phyloP scores from a whole-genome alignment of 2,888 invertebrate species.

The Scelioninae gen. 2 region DNA sequence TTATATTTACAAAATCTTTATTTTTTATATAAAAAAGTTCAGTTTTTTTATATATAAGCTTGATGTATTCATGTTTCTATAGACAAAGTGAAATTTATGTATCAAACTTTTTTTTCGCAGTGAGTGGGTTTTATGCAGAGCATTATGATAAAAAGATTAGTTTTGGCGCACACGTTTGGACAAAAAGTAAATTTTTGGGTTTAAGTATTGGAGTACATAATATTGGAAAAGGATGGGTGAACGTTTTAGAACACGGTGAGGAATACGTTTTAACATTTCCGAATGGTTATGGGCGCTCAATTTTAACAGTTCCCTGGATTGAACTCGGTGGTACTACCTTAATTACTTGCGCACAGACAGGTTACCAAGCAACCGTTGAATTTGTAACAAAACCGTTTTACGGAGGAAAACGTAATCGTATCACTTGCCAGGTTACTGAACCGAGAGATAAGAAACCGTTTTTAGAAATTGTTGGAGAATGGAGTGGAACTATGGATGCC shows the following conservation, averaged over 20 bases:
- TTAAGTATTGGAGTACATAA: slow-evolving; percentile 98
- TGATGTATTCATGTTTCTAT: too few species aligned
- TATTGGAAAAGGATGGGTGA: slow-evolving; percentile 95
- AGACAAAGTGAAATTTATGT: too few species aligned
- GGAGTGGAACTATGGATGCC: slow-evolving; percentile 97
- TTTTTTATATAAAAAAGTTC: too few species aligned
- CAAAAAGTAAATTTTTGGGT: slow-evolving; percentile 99
- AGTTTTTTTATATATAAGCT: too few species aligned
- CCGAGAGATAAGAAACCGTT: slow-evolving; percentile 93
- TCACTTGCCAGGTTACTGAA: slow-evolving; percentile 88
- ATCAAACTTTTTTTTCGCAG: background rate
- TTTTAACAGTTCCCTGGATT: slow-evolving; percentile 98
- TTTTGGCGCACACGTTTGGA: slow-evolving; percentile 96
- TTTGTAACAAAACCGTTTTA: slow-evolving; percentile 99
- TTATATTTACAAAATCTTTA: too few species aligned
- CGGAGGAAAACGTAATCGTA: slow-evolving; percentile 94
- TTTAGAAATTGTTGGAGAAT: slow-evolving; percentile 93
- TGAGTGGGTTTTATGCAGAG: slow-evolving; percentile 1
- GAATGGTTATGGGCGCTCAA: slow-evolving; percentile 94
- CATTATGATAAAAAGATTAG: slow-evolving; percentile 81
- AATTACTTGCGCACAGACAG: slow-evolving; percentile 94
- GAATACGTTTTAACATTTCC: slow-evolving; percentile 98
- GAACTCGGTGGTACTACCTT: slow-evolving; percentile 76
- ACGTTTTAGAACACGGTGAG: slow-evolving; percentile 91
- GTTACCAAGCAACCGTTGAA: slow-evolving; percentile 93